Conservation (phyloP, 30 jellyfish, hydroid and myxozoan genomes). For the Aurelia aurita region DNA sequence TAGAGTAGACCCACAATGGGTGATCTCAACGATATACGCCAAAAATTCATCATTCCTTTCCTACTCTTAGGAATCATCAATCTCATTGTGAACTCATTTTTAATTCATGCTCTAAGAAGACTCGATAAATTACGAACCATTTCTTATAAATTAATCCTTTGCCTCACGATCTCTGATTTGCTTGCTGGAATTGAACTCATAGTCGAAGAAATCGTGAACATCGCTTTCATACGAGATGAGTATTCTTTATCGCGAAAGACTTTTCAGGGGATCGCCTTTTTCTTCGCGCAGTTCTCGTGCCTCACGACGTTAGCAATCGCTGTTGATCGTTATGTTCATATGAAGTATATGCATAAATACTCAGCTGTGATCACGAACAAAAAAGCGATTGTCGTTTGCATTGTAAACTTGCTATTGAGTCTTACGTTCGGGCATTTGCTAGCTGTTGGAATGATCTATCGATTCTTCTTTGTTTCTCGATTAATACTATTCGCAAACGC, state of each 20-base stretch:
- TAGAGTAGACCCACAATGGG: not conserved
- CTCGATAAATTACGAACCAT: not conserved
- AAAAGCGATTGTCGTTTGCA: not conserved
- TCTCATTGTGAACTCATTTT: slow-evolving; percentile 32
- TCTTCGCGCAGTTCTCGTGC: slow-evolving; percentile 36
- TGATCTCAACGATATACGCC: not conserved
- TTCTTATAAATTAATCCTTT: slow-evolving; percentile 34
- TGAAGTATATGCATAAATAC: slow-evolving; percentile 22
- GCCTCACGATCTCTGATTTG: slow-evolving; percentile 23
- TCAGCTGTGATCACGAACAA: slow-evolving; percentile 5
- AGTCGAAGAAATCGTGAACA: not conserved
- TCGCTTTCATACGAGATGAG: not conserved
- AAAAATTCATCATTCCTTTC: not conserved
- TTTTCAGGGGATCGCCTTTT: not conserved
- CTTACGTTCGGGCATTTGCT: not conserved
- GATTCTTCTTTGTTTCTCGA: slow-evolving; percentile 7
- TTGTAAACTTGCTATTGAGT: not conserved
- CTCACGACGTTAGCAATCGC: slow-evolving; percentile 24
- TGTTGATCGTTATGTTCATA: slow-evolving; percentile 50
- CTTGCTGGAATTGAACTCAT: slow-evolving; percentile 2
- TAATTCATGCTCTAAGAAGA: slow-evolving; percentile 44
- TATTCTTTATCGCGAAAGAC: not conserved
- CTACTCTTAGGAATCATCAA: not conserved
- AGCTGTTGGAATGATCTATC: slow-evolving; percentile 7
- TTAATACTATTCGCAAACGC: slow-evolving; percentile 2